Conservation (phyloP, 2,113 vertebrate genomes). For the Otolemur garnettii region DNA sequence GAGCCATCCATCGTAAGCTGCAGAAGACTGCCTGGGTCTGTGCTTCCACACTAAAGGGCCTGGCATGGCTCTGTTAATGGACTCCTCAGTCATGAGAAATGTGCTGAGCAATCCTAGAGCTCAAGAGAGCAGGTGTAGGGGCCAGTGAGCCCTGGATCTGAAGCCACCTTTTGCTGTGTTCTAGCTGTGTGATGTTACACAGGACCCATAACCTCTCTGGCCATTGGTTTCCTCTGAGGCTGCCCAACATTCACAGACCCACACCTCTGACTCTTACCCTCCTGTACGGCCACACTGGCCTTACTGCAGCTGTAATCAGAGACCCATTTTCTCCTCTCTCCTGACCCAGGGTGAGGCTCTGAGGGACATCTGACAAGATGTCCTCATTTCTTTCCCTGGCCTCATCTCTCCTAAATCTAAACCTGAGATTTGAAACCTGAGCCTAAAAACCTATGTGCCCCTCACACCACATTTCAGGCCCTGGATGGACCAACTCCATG, state of each 20-base stretch:
- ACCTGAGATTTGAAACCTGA: too few relatives aligned
- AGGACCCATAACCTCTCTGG: not conserved
- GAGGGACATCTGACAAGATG: not conserved
- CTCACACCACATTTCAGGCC: not conserved
- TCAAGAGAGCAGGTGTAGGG: not conserved
- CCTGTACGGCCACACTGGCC: not conserved
- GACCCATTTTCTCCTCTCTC: not conserved
- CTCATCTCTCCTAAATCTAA: not conserved
- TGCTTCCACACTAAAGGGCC: not conserved
- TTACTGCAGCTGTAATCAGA: not conserved
- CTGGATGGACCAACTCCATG: not conserved
- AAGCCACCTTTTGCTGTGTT: not conserved
- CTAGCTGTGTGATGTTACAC: not conserved
- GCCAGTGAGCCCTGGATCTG: not conserved
- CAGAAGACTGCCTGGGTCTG: not conserved
- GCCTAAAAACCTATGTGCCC: not conserved
- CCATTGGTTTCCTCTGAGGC: not conserved
- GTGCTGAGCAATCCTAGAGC: not conserved
- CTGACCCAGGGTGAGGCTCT: not conserved
- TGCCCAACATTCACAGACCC: accelerated
- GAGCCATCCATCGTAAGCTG: accelerated
- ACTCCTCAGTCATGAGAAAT: not conserved
- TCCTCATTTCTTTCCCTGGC: not conserved
- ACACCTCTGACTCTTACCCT: not conserved
- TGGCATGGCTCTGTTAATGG: not conserved